phyloP scores from a whole-genome alignment of 2,888 invertebrate species.

The Abrostola triplasia region DNA sequence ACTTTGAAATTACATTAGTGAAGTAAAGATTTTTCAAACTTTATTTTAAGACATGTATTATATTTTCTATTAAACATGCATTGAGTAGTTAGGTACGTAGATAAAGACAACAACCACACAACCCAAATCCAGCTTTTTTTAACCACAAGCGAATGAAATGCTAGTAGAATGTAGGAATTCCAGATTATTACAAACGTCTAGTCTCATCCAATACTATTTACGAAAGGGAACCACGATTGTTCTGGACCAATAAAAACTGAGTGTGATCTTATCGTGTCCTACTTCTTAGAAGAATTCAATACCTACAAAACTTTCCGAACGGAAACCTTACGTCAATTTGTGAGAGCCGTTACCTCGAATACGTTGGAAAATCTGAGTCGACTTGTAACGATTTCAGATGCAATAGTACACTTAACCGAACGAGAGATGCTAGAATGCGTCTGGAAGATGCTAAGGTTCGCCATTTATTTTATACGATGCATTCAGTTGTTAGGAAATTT shows the following conservation, averaged over 20 bases:
- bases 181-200: too few relatives aligned
- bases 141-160: too few relatives aligned
- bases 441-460: conserved; percentile 26
- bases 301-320: background rate
- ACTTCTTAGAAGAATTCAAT: conserved; percentile 1
- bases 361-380: conserved; percentile 35
- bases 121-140: too few relatives aligned
- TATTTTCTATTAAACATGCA: too few relatives aligned
- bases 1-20: too few relatives aligned
- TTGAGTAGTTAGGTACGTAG: too few relatives aligned
- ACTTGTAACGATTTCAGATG: conserved; percentile 20
- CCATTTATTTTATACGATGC: conserved; percentile 32
- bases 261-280: background rate
- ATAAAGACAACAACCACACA: too few relatives aligned
- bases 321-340: conserved; percentile 5
- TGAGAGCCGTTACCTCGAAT: conserved; percentile 34
- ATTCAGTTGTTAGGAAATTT: conserved; percentile 17
- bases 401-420: conserved; percentile 41
- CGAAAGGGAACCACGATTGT: background rate
- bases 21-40: too few relatives aligned
- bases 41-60: too few relatives aligned
- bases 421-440: background rate
- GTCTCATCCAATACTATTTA: background rate
- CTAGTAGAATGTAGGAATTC: too few relatives aligned
- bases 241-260: background rate